A percentile compares a stretch with the other conserved stretches of the same genome.
Conservation (phyloP, 2,113 vertebrate species). For the Paedocypris sp. region DNA sequence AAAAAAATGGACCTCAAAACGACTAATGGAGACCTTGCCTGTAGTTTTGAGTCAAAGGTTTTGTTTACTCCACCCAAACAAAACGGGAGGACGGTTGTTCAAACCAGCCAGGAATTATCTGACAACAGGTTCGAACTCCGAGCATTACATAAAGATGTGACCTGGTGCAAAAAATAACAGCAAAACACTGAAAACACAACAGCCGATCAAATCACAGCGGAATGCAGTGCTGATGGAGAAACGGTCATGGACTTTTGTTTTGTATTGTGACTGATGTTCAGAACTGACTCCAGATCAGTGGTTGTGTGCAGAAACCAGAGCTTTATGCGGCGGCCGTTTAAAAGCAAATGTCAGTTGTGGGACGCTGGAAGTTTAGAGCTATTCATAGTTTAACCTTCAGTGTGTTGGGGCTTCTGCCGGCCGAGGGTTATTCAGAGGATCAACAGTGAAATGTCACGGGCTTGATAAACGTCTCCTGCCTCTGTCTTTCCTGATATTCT, state of each 20-base stretch:
- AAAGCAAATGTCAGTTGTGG: constrained; percentile 26
- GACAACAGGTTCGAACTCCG: background rate
- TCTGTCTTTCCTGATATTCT: background rate
- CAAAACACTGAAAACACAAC: background rate
- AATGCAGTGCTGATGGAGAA: background rate
- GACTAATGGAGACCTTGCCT: background rate
- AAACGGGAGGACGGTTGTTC: background rate
- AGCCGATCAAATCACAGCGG: too few species aligned
- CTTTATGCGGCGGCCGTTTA: background rate
- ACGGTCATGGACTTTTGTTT: background rate
- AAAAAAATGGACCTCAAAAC: background rate
- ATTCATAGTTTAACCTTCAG: constrained; percentile 51
- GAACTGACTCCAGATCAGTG: background rate
- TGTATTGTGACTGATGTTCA: background rate
- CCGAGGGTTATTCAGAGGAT: background rate
- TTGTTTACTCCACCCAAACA: constrained; percentile 2
- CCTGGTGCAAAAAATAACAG: background rate
- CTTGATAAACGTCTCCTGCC: constrained; percentile 2
- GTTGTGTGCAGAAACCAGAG: constrained; percentile 8
- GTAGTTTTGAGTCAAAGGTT: background rate
- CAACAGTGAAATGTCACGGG: constrained; percentile 32
- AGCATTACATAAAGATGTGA: background rate
- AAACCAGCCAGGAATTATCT: background rate
- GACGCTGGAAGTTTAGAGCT: constrained; percentile 48
- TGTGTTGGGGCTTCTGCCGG: constrained; percentile 25